These are phyloP conservation scores for Synergus umbraculus DNA, from an alignment of 2,888 invertebrate genomes.

Conservation along the genomic window DNA sequence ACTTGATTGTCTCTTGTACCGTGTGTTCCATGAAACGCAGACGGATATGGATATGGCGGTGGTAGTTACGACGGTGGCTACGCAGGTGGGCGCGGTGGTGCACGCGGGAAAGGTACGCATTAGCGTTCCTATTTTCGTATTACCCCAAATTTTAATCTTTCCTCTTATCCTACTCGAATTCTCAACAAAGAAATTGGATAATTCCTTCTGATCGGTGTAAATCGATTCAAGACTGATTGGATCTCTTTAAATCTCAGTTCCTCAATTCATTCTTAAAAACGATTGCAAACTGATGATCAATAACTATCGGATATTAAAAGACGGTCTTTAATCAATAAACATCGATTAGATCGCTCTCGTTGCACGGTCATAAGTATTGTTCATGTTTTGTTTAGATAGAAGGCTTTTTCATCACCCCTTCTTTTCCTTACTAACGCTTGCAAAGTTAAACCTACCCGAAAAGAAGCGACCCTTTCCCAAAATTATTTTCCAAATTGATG, in stretches of 20 bases:
- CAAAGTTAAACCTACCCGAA: background rate
- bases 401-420: conserved; percentile 5
- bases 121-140: conserved; percentile 73
- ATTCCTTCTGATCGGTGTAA: conserved; percentile 6
- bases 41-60: conserved; percentile 89
- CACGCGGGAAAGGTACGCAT: conserved; percentile 91
- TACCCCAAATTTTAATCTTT: background rate
- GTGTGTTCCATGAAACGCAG: conserved; percentile 78
- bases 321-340: conserved; percentile 22
- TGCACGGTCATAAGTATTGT: conserved; percentile 31
- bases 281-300: background rate
- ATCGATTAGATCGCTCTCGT: conserved; percentile 32
- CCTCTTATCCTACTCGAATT: background rate
- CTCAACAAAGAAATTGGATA: background rate
- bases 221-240: conserved; percentile 32
- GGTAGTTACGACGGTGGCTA: conserved; percentile 94
- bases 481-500: background rate
- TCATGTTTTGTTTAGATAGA: background rate
- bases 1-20: conserved; percentile 69
- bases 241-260: background rate
- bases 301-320: background rate
- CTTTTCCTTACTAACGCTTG: conserved; percentile 22
- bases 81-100: conserved; percentile 90
- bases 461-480: conserved; percentile 1
- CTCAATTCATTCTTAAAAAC: background rate